Conservation (phyloP, 2,797 vertebrate genomes). For the Diplodus puntazzo region DNA sequence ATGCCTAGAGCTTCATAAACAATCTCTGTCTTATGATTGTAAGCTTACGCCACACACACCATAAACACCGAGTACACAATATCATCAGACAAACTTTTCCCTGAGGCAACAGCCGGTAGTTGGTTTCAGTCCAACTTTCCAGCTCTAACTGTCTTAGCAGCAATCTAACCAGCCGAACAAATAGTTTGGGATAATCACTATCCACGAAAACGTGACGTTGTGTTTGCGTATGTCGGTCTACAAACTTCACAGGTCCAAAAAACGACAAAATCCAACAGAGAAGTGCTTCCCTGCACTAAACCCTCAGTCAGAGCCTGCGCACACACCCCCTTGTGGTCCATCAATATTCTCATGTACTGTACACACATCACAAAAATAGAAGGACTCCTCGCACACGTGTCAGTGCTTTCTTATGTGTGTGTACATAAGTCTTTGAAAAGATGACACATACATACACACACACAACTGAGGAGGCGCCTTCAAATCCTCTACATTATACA, state of each 20-base stretch:
- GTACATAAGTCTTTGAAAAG: slow-evolving; percentile 36
- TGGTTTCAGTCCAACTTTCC: slow-evolving; percentile 70
- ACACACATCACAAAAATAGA: slow-evolving; percentile 75
- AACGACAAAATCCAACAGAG: slow-evolving; percentile 57
- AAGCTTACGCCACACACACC: slow-evolving; percentile 79
- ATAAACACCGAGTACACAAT: slow-evolving; percentile 73
- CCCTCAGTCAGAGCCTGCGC: slow-evolving; percentile 70
- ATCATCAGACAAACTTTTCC: slow-evolving; percentile 80
- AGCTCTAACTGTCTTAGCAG: slow-evolving; percentile 79
- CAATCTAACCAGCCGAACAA: slow-evolving; percentile 74
- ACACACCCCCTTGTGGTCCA: slow-evolving; percentile 81
- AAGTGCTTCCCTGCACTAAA: slow-evolving; percentile 64
- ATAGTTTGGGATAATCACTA: slow-evolving; percentile 65
- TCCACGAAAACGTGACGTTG: slow-evolving; percentile 64
- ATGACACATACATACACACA: slow-evolving; percentile 27
- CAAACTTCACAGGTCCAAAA: slow-evolving; percentile 80
- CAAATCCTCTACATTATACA: slow-evolving; percentile 74
- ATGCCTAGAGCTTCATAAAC: slow-evolving; percentile 79
- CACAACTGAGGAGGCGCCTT: slow-evolving; percentile 61
- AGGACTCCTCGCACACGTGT: slow-evolving; percentile 62
- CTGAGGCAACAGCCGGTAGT: slow-evolving; percentile 81
- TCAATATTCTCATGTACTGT: slow-evolving; percentile 76
- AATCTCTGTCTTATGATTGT: slow-evolving; percentile 82
- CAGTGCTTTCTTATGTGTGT: slow-evolving; percentile 36
- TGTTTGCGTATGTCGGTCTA: slow-evolving; percentile 71